These are phyloP conservation scores for Bagarius yarrelli DNA, from an alignment of 2,113 vertebrate species.

Conservation along the genomic window DNA sequence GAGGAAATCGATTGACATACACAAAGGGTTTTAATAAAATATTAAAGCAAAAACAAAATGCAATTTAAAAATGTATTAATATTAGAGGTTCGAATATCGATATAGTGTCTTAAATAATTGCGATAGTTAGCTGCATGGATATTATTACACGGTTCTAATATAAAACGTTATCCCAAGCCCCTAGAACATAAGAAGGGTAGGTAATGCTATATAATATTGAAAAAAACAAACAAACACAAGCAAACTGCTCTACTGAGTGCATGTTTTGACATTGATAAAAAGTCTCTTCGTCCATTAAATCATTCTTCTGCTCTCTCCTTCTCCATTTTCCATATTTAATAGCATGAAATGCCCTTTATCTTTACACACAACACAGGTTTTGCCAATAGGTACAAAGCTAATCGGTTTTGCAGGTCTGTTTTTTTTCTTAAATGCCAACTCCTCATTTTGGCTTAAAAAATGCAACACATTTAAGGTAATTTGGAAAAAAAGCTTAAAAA, in stretches of 20 bases:
- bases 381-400: slow-evolving; percentile 27
- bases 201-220: neutral
- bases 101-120: no score
- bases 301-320: slow-evolving; percentile 9
- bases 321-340: slow-evolving; percentile 23
- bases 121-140: no score
- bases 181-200: neutral
- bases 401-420: neutral
- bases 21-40: no score
- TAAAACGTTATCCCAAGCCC: neutral
- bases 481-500: neutral
- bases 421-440: slow-evolving; percentile 11
- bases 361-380: slow-evolving; percentile 18
- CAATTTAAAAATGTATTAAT: no score
- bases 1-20: no score
- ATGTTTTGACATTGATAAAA: slow-evolving; percentile 60
- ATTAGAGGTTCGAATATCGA: no score
- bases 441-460: neutral
- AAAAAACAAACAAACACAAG: no score
- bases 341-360: neutral
- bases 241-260: slow-evolving; percentile 37
- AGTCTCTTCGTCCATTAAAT: slow-evolving; percentile 48
- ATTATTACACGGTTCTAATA: no score
- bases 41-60: no score
- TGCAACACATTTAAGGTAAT: neutral